Evolutionary conservation across 2,888 invertebrate species (phyloP), one percentile per base, ranked within the genome.

Genomic region (Clostera curtula): DNA sequence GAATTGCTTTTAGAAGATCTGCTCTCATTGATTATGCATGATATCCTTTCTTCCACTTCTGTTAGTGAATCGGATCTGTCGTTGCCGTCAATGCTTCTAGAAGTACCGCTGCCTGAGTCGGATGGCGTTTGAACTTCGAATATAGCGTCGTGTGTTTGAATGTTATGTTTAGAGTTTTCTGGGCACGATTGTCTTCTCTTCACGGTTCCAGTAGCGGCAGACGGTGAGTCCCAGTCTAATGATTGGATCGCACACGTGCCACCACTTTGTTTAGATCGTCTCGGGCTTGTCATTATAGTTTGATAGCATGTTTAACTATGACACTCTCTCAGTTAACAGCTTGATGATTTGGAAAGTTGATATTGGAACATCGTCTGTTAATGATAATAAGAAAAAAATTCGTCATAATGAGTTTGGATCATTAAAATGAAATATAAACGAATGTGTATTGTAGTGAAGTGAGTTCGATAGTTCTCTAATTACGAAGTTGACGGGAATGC

Each of bases 161-260:
- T 24, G n/a, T 41, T 34, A 29, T 50, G 49, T 29, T 67, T 69
- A 2, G 66, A 52, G 36, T 64, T 67, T 44, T 82, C 80, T 7
- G 83, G 82, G 31, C 85, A 79, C 1, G 89, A 77, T 27, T 89
- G 87, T 40, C 90, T 80, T 42, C 90, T 76, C 58, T 90, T 91
- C 3, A 91, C 90, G 1, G 91, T 92, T 7, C 91, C 91, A 1
- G 91, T 92, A 57, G 86, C 86, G 14, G 87, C 76, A 12, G 90
- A 90, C 17, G 90, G 89, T 12, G 88, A 89, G 61, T 91, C 91
- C 90, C 91, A 92, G 59, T 91, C 91, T 40, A 89, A 56, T 42
- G 63, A 69, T 49, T 68, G 75, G 31, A 65, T 50, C 40, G 61
- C 50, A 61, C 74, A 70, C 56, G 74, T 76, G 53, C 63, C 65